phyloP scores from a whole-genome alignment of 2,888 invertebrate genomes.

The Lycophotia porphyrea region DNA sequence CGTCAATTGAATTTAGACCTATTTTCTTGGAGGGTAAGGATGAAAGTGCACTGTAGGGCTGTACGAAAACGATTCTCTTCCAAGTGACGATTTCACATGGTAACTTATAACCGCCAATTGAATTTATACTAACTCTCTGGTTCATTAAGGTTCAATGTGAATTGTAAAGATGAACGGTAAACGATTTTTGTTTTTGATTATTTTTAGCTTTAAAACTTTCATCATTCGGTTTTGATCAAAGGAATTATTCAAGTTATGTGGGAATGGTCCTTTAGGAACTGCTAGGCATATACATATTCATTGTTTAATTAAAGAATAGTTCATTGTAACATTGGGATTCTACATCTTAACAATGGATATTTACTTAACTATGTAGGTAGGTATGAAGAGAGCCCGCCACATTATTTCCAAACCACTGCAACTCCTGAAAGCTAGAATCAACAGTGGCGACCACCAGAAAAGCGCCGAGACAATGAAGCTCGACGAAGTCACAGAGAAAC shows the following conservation, averaged over 20 bases:
- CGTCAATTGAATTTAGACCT: constrained; percentile 17
- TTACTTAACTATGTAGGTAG: neutral
- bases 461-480: too few species aligned
- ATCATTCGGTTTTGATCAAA: constrained; percentile 41
- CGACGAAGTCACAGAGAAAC: too few species aligned
- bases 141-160: rapidly evolving
- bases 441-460: too few species aligned
- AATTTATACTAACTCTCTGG: constrained; percentile 15
- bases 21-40: rapidly evolving
- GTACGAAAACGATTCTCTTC: constrained; percentile 4
- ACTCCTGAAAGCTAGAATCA: too few species aligned
- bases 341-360: neutral
- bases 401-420: too few species aligned
- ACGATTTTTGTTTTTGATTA: constrained; percentile 12
- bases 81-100: constrained; percentile 44
- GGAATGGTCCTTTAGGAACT: constrained; percentile 26
- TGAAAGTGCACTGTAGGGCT: neutral
- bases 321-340: neutral
- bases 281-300: neutral
- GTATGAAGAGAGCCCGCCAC: neutral
- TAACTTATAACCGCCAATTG: neutral
- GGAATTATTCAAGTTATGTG: constrained; percentile 50
- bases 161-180: neutral
- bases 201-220: constrained; percentile 53
- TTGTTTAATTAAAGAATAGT: constrained; percentile 5